Evolutionary conservation across 2,113 vertebrate genomes (phyloP).

Genomic region (Monopterus albus): DNA sequence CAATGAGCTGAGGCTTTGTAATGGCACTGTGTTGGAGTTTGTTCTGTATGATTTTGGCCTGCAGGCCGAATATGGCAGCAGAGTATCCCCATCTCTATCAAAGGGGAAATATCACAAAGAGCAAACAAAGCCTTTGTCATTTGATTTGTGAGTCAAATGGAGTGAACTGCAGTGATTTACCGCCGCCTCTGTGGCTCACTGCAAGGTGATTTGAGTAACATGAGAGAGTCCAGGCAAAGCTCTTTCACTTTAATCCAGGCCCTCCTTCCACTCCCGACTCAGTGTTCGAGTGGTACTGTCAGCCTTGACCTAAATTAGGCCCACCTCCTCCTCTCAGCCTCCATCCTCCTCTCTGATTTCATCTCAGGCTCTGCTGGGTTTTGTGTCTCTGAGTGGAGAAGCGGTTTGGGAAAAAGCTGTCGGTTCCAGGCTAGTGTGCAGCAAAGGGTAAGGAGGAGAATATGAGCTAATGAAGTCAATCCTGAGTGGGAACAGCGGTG

Average conservation of each 20-base stretch:
- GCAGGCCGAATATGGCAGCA: constrained; percentile 17
- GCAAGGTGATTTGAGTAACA: constrained; percentile 48
- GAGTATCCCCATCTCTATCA: constrained; percentile 16
- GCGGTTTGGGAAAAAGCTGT: constrained; percentile 50
- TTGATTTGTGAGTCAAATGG: constrained; percentile 48
- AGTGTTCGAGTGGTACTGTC: constrained; percentile 46
- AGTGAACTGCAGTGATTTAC: constrained; percentile 38
- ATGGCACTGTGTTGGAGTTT: constrained; percentile 9
- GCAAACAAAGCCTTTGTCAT: constrained; percentile 33
- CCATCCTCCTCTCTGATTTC: constrained; percentile 50
- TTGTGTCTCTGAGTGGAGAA: constrained; percentile 46
- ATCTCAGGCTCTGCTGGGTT: constrained; percentile 52
- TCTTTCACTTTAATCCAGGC: constrained; percentile 33
- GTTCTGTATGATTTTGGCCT: constrained; percentile 25
- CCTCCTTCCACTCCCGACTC: constrained; percentile 23
- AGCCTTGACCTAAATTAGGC: constrained; percentile 67
- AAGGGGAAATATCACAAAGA: constrained; percentile 21
- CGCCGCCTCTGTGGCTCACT: constrained; percentile 9
- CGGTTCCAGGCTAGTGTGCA: constrained; percentile 41
- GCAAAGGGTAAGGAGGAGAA: constrained; percentile 50
- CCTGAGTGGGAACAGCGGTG: constrained; percentile 47
- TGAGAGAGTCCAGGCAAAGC: constrained; percentile 15
- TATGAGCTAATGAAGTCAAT: constrained; percentile 66
- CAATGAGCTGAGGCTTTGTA: neutral
- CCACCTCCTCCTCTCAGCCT: constrained; percentile 4